Evolutionary conservation across 2,797 vertebrate genomes (phyloP).

Genomic region (Pangasius krempfi): DNA sequence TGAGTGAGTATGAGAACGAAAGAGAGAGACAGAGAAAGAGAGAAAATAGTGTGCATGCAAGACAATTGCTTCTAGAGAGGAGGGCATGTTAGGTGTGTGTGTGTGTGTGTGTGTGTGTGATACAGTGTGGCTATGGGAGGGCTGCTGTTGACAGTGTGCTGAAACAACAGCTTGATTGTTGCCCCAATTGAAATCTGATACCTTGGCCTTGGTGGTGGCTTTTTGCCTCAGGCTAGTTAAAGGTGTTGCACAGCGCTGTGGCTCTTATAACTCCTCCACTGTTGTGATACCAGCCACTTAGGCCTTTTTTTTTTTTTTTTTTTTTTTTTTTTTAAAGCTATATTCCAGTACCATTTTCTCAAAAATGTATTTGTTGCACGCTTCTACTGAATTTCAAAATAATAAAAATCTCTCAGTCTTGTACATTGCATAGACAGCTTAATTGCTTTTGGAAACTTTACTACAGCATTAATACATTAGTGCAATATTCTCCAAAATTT

Average conservation of each 20-base stretch:
- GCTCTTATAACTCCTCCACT: conserved; percentile 28
- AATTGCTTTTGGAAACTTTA: conserved; percentile 9
- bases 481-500: background rate
- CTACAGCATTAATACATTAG: background rate
- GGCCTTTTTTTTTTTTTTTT: too few species aligned
- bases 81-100: conserved; percentile 50
- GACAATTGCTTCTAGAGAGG: conserved; percentile 54
- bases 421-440: background rate
- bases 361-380: background rate
- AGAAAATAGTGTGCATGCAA: conserved; percentile 57
- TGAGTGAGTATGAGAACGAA: conserved; percentile 24
- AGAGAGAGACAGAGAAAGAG: conserved; percentile 21
- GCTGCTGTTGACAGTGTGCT: conserved; percentile 63
- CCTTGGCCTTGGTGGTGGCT: conserved; percentile 57
- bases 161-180: conserved; percentile 72
- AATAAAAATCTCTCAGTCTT: background rate
- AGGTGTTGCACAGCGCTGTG: conserved; percentile 36
- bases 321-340: background rate
- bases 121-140: conserved; percentile 54
- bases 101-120: conserved; percentile 53
- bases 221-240: conserved; percentile 50
- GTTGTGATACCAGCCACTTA: background rate
- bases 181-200: conserved; percentile 74
- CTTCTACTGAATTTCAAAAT: background rate
- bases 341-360: background rate